Percentiles rank a stretch among this genome's conserved stretches.
Evolutionary conservation across 2,888 invertebrate species (phyloP).

Genomic region (Drosophila kambysellisi): DNA sequence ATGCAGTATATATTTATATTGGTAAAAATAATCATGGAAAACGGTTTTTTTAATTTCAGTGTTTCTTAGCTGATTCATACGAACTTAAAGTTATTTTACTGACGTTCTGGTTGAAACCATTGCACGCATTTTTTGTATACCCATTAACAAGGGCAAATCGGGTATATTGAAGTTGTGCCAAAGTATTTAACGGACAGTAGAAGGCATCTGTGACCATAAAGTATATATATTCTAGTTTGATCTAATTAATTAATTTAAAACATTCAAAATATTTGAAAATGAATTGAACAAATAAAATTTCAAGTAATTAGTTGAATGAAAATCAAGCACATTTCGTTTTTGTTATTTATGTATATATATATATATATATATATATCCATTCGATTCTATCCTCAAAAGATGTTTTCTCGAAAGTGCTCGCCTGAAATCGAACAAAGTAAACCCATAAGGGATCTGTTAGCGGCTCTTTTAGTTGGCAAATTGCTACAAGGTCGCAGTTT

Average conservation of each 20-base stretch:
- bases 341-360: too few relatives aligned
- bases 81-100: background rate
- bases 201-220: background rate
- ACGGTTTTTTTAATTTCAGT: background rate
- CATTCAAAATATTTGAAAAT: background rate
- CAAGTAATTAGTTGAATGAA: background rate
- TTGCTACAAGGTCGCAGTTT: constrained; percentile 8
- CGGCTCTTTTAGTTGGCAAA: constrained; percentile 23
- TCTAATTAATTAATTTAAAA: too few relatives aligned
- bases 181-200: background rate
- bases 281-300: too few relatives aligned
- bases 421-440: background rate
- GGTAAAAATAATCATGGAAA: background rate
- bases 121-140: background rate
- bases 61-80: background rate
- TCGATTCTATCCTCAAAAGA: too few relatives aligned
- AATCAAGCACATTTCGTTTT: too few relatives aligned
- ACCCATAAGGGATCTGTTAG: constrained; percentile 10
- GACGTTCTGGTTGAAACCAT: background rate
- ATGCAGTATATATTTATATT: background rate
- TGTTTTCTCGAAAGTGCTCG: too few relatives aligned
- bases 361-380: background rate
- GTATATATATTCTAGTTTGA: background rate
- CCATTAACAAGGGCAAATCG: background rate
- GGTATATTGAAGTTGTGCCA: background rate